phyloP scores from a whole-genome alignment of 2,797 vertebrate genomes.

The Aldrovandia affinis region DNA sequence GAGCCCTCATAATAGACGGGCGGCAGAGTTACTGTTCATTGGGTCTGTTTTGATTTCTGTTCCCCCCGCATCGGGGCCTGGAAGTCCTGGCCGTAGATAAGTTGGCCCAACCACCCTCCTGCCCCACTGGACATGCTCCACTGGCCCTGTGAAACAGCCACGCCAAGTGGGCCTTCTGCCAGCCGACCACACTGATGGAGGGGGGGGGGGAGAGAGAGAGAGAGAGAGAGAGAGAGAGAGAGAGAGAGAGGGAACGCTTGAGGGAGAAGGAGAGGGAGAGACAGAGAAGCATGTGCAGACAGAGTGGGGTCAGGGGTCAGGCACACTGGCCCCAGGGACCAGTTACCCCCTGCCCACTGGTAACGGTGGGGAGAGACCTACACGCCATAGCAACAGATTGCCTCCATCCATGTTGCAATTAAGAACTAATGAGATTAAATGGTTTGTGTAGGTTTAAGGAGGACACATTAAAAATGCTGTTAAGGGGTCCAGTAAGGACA shows the following conservation, averaged over 20 bases:
- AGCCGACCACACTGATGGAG: constrained; percentile 4
- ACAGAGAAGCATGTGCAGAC: background rate
- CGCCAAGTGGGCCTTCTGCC: constrained; percentile 25
- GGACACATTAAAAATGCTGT: constrained; percentile 8
- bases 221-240: background rate
- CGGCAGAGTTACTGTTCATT: constrained; percentile 12
- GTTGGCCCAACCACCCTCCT: constrained; percentile 15
- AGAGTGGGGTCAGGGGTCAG: constrained; percentile 14
- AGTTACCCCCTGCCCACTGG: background rate
- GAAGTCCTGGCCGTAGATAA: constrained; percentile 27
- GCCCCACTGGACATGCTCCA: constrained; percentile 23
- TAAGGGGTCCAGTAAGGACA: constrained; percentile 7
- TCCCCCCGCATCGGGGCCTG: constrained; percentile 22
- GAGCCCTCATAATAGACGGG: constrained; percentile 8
- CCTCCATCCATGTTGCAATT: constrained; percentile 37
- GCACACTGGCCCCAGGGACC: background rate
- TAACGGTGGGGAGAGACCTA: constrained; percentile 14
- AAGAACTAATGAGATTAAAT: constrained; percentile 43
- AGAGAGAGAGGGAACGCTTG: constrained; percentile 6
- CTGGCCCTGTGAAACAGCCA: constrained; percentile 26
- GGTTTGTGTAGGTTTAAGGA: constrained; percentile 29
- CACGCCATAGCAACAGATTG: constrained; percentile 34
- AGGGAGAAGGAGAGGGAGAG: background rate
- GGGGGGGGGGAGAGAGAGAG: background rate
- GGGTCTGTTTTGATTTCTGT: constrained; percentile 24